Evolutionary conservation across 2,888 invertebrate genomes (phyloP), one percentile per base, ranked within the genome.

Genomic region (Brenthis daphne): DNA sequence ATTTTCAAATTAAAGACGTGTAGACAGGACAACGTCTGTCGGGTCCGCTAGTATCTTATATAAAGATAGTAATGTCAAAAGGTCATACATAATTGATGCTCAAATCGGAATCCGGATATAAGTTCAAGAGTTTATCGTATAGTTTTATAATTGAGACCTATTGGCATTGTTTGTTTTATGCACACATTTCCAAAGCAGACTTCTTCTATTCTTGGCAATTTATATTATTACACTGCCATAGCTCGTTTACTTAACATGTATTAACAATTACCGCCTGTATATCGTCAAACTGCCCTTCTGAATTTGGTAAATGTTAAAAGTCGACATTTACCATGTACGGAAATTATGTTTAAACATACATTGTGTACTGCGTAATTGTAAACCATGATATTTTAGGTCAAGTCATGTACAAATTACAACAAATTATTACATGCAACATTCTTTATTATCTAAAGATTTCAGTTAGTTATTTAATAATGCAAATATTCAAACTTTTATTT

Each of bases 401-500:
- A 20, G 13, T 12, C 1, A 29, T 50, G 12, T 63, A 53, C 13
- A 51, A 50, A 61, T 51, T 51, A 8, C 60, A 57, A 24, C 4
- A 24, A 57, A 57, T 47, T 12, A 6, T 47, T 20, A 43, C 37
- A 43, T 20, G n/a, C 1, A 6, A 14, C 20, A 2, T 13, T 20
- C 6, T 48, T 47, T 6, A 6, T 8, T 4, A 8, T 20, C n/a
- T 57, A 57, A n/a, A 33, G 2, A 16, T 43, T 43, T 16, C 48
- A 24, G 1, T 48, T 0, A 48, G 0, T 48, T 1, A 13, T 16
- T 33, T 33, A 33, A 16, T n/a, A 16, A n/a, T 5, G 6, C 16
- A 33, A 13, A n/a, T 3, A 16, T 51, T 33, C 6, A 6, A 13
- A 61, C 0, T 64, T 64, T 66, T 73, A 71, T 54, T 47, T 88